Conservation (phyloP, 2,797 vertebrate genomes). For the Echeneis naucrates region DNA sequence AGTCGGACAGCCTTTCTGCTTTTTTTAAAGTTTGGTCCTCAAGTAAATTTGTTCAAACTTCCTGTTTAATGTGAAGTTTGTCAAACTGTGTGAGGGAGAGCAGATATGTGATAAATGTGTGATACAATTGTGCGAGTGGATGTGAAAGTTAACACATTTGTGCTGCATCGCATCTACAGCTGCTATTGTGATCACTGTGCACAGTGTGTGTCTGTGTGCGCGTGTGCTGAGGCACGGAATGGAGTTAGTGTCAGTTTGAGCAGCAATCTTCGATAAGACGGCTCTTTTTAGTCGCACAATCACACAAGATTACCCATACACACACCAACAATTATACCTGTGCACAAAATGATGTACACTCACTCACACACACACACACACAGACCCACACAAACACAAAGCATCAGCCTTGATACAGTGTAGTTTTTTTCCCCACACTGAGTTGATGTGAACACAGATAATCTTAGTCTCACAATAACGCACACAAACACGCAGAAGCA, state of each 20-base stretch:
- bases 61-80: no score
- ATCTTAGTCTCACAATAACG: background rate
- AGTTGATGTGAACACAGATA: conserved; percentile 12
- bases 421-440: conserved; percentile 14
- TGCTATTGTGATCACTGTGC: background rate
- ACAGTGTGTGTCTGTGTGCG: background rate
- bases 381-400: background rate
- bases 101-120: no score
- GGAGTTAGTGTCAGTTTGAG: conserved; percentile 18
- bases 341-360: background rate
- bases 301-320: background rate
- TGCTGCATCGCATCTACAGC: background rate
- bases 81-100: no score
- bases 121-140: background rate
- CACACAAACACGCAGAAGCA: conserved; percentile 13
- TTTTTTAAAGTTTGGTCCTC: no score
- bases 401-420: background rate
- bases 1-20: no score
- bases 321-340: background rate
- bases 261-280: conserved; percentile 45
- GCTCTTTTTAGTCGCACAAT: conserved; percentile 16
- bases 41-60: no score
- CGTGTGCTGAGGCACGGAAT: background rate
- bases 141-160: background rate
- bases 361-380: background rate